Evolutionary conservation across 2,113 vertebrate genomes (phyloP).

Genomic region (Antidorcas marsupialis): DNA sequence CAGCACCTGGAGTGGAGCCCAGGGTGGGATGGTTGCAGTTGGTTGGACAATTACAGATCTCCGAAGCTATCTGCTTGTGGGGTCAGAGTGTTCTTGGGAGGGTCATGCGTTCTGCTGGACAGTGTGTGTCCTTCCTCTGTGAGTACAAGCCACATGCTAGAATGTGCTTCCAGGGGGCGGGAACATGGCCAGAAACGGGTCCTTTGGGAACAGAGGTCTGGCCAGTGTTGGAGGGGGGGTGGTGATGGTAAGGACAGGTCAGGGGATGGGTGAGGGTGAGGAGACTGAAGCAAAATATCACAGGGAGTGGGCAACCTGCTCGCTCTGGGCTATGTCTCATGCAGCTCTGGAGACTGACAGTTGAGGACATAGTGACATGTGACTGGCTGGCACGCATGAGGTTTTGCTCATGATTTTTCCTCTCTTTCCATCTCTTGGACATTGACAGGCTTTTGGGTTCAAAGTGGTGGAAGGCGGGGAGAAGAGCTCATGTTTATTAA

Average conservation of each 20-base stretch:
- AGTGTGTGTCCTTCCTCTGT: slow-evolving; percentile 25
- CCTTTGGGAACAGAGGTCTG: slow-evolving; percentile 54
- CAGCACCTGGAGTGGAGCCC: neutral
- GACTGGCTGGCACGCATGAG: neutral
- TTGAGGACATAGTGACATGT: neutral
- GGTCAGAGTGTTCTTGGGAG: slow-evolving; percentile 31
- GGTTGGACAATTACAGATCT: slow-evolving; percentile 2
- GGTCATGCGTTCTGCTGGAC: slow-evolving; percentile 32
- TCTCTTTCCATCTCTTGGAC: neutral
- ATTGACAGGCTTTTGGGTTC: neutral
- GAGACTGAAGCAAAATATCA: neutral
- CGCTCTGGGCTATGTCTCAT: slow-evolving; percentile 8
- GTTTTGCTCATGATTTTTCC: neutral
- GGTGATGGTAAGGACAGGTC: neutral
- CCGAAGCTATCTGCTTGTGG: neutral
- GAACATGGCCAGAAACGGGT: slow-evolving; percentile 38
- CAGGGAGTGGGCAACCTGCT: neutral
- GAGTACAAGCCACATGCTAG: slow-evolving; percentile 40
- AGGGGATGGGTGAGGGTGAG: neutral
- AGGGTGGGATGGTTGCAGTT: neutral
- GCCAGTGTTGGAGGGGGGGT: neutral
- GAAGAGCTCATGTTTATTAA: neutral
- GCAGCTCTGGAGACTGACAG: slow-evolving; percentile 37
- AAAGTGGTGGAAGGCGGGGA: neutral
- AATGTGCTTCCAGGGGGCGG: slow-evolving; percentile 42